Conservation (phyloP, 2,797 vertebrate species). For the Danionella dracula region DNA sequence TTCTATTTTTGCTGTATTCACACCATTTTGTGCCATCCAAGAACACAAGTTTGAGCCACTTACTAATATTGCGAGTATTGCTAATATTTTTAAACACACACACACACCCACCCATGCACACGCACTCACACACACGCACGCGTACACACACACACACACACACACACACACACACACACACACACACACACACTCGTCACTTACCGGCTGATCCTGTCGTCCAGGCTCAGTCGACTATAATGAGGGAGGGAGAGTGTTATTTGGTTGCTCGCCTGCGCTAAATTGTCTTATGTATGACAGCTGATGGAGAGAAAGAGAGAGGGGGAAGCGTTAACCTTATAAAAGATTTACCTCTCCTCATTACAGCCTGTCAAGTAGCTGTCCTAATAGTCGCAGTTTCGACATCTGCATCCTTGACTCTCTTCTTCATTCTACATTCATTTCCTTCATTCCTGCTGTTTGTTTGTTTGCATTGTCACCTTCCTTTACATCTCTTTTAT, state of each 20-base stretch:
- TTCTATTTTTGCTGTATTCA: too few species aligned
- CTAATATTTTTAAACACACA: too few species aligned
- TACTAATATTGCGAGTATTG: too few species aligned
- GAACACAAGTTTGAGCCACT: too few species aligned
- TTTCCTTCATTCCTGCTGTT: constrained; percentile 38
- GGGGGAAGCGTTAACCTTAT: constrained; percentile 84
- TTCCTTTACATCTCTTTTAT: constrained; percentile 13
- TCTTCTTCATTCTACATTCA: constrained; percentile 32
- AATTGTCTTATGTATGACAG: constrained; percentile 93
- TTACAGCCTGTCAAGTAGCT: constrained; percentile 86
- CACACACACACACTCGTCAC: constrained; percentile 65
- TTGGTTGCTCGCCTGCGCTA: constrained; percentile 64
- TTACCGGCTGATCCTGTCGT: constrained; percentile 61
- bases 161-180: neutral
- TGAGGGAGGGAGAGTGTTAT: constrained; percentile 80
- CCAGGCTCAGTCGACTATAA: constrained; percentile 80
- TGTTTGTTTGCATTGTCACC: constrained; percentile 38
- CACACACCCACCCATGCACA: too few species aligned
- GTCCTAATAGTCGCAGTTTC: constrained; percentile 67
- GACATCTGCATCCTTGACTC: constrained; percentile 75
- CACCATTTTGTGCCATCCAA: too few species aligned
- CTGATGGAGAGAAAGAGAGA: constrained; percentile 72
- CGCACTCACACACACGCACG: too few species aligned
- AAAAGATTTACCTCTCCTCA: constrained; percentile 91
- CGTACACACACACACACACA: too few species aligned